A percentile compares a stretch with the other conserved stretches of the same genome.
phyloP scores from a whole-genome alignment of 2,797 vertebrate genomes.

The Catamblyrhynchus diadema region DNA sequence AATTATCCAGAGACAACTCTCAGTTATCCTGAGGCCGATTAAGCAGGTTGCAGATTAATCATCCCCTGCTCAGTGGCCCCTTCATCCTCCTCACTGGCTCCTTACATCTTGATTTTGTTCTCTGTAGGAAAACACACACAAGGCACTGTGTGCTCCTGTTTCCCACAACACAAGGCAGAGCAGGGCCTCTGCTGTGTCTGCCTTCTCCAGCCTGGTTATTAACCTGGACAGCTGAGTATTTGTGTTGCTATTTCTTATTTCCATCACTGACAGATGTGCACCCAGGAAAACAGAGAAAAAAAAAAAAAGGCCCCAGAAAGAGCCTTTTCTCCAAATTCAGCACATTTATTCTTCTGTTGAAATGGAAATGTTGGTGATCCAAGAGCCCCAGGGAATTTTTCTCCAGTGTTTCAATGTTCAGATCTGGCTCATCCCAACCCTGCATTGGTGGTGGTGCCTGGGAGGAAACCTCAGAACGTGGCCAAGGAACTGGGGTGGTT shows the following conservation, averaged over 20 bases:
- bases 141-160: background rate
- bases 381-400: background rate
- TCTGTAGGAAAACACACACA: background rate
- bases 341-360: background rate
- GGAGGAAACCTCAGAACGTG: background rate
- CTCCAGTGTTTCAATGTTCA: accelerated
- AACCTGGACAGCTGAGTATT: background rate
- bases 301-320: background rate
- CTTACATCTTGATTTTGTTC: constrained; percentile 21
- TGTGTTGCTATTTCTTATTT: background rate
- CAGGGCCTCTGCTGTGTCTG: background rate
- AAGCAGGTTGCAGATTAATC: constrained; percentile 51
- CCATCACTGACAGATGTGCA: background rate
- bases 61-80: constrained; percentile 4
- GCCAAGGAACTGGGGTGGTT: background rate
- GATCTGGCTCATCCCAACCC: background rate
- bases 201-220: background rate
- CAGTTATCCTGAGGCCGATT: constrained; percentile 37
- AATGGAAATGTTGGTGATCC: background rate
- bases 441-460: background rate
- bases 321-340: background rate
- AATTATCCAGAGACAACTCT: constrained; percentile 56
- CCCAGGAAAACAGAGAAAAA: background rate
- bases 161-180: accelerated
- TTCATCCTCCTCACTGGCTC: background rate